Base-by-base conservation (phyloP, 2,888 invertebrate genomes). In the Polietes domitor region DNA sequence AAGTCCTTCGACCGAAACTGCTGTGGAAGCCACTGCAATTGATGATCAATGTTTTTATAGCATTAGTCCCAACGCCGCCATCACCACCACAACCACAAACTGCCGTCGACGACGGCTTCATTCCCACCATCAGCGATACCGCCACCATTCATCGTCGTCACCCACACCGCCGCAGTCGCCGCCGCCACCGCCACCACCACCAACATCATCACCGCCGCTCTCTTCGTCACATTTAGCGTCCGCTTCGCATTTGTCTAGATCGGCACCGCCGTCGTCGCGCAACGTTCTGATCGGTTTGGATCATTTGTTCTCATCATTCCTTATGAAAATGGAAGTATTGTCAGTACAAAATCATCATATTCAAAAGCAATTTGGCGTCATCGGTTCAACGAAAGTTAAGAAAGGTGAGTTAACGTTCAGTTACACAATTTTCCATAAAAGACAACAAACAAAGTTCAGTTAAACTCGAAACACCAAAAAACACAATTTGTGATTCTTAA, bases 321-420 rank as follows among this genome's bases (percentile, higher is more conserved):
- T 89, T 80, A 92, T 92, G 92, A 94, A 94, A 92, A 96, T 96
- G 96, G 96, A 96, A 94, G 95, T 96, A 93, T 94, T 96, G 92
- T 95, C 96, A 92, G 95, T 96, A 92, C 95, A 95, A 92, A 96
- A 94, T 93, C 94, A 94, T 93, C 94, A 95, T 93, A 81, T 84
- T 43, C 94, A 94, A 92, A 95, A 95, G 92, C 95, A 95, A 93
- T 96, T 96, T 93, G 95, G 94, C 88, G 92, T 92, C 86, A 91
- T 92, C 86, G 91, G 91, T 86, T 89, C 92, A 85, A 89, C 89
- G 93, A 95, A 94, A 93, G 94, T 94, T 92, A 95, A 95, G 63
- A 78, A 47, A 81, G 84, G 84, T 84, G 19, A 81, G 75, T 76
- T 2, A 3, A 15, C n/a, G n/a, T n/a, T n/a, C n/a, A n/a, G n/a